phyloP scores from a whole-genome alignment of 2,888 invertebrate genomes.

The Macrophya annulata region DNA sequence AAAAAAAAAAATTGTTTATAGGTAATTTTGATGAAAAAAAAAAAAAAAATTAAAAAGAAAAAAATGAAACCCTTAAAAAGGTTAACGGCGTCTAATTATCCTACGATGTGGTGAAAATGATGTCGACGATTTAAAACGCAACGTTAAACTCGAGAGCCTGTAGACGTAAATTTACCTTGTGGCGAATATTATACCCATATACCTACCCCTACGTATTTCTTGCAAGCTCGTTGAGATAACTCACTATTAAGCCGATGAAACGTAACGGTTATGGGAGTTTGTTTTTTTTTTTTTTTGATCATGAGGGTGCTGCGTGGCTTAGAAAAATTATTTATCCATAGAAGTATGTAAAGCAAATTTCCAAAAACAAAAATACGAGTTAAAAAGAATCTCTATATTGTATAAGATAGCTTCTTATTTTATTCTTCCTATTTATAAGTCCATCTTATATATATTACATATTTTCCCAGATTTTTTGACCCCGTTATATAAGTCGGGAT shows the following conservation, averaged over 20 bases:
- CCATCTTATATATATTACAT: neutral
- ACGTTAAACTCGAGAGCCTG: constrained; percentile 29
- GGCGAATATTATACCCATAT: constrained; percentile 17
- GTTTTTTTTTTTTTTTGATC: neutral
- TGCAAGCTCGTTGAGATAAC: constrained; percentile 13
- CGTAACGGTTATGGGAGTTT: constrained; percentile 43
- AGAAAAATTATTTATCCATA: neutral
- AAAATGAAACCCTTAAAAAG: constrained; percentile 26
- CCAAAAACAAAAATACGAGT: neutral
- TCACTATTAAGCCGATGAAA: constrained; percentile 42
- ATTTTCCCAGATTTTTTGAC: neutral
- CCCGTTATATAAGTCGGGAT: neutral
- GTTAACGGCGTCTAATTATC: constrained; percentile 40
- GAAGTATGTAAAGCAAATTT: neutral
- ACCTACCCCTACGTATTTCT: neutral
- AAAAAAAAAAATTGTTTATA: too few relatives aligned
- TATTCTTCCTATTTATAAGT: neutral
- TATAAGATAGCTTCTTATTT: neutral
- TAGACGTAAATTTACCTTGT: neutral
- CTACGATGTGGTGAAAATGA: neutral
- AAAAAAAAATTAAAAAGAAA: constrained; percentile 18
- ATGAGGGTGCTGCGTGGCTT: neutral
- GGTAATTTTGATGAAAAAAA: neutral
- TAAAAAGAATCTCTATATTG: neutral
- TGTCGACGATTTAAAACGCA: constrained; percentile 38